phyloP scores from a whole-genome alignment of 1,140 invertebrate species.

The Epicauta chinensis region DNA sequence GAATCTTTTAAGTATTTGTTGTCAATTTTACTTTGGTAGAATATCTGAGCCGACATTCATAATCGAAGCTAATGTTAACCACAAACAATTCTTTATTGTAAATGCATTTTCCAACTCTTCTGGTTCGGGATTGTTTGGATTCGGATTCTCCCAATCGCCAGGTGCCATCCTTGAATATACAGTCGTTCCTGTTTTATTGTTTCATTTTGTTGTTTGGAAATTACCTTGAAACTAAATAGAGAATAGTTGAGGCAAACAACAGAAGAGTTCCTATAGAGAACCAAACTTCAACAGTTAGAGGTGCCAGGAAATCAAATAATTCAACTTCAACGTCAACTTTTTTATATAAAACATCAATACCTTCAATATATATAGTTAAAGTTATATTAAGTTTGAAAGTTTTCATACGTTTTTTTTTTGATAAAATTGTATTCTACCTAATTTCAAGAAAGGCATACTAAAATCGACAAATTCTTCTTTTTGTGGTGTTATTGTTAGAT shows the following conservation, averaged over 20 bases:
- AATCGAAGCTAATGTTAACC: constrained; percentile 69
- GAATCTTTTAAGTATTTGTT: not conserved
- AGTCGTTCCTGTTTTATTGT: no score
- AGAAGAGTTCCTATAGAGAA: constrained; percentile 84
- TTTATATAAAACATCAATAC: constrained; percentile 73
- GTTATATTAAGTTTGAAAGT: no score
- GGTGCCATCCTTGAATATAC: constrained; percentile 67
- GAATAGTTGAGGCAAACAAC: constrained; percentile 61
- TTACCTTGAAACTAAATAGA: constrained; percentile 2
- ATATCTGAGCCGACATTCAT: constrained; percentile 75
- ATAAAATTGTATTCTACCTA: constrained; percentile 34
- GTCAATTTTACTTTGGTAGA: constrained; percentile 56
- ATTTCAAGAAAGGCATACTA: constrained; percentile 84
- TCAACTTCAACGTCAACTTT: constrained; percentile 62
- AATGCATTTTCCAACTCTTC: constrained; percentile 71
- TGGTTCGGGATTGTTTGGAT: constrained; percentile 72
- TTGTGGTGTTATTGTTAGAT: constrained; percentile 85
- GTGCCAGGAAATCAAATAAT: constrained; percentile 81
- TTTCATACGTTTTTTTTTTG: no score
- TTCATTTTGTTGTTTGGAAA: constrained; percentile 1
- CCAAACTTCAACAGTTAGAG: constrained; percentile 87
- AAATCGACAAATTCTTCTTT: constrained; percentile 80
- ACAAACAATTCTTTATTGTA: constrained; percentile 64
- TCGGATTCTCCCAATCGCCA: constrained; percentile 80
- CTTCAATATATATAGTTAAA: constrained; percentile 27